phyloP scores from a whole-genome alignment of 2,888 invertebrate species.

The Eupithecia dodoneata region DNA sequence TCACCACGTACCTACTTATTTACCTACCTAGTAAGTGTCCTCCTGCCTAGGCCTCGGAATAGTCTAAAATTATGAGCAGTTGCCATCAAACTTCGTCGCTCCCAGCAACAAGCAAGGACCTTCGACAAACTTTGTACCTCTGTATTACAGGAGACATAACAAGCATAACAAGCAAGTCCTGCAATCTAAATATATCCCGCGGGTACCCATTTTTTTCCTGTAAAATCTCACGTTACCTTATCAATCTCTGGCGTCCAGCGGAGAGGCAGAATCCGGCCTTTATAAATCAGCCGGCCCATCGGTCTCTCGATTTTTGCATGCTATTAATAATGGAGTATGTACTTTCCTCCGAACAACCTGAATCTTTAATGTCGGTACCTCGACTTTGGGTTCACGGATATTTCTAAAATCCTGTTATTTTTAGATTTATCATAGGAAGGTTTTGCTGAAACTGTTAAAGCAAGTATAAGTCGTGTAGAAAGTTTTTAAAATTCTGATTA shows the following conservation, averaged over 20 bases:
- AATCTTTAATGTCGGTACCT: constrained; percentile 50
- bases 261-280: constrained; percentile 15
- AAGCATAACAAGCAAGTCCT: neutral
- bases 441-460: neutral
- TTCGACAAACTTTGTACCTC: too few species aligned
- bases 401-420: constrained; percentile 49
- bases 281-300: constrained; percentile 27
- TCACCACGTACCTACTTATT: too few species aligned
- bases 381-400: constrained; percentile 44
- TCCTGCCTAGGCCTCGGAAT: too few species aligned
- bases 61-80: too few species aligned
- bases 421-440: constrained; percentile 36
- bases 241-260: constrained; percentile 21
- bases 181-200: neutral
- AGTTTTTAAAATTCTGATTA: neutral
- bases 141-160: too few species aligned
- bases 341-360: constrained; percentile 43
- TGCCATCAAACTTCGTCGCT: too few species aligned
- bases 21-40: too few species aligned
- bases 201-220: neutral
- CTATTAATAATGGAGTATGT: constrained; percentile 52
- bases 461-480: neutral
- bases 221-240: constrained; percentile 21
- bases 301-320: constrained; percentile 45
- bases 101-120: too few species aligned